A percentile compares a stretch with the other conserved stretches of the same genome.
phyloP scores from a whole-genome alignment of 2,113 vertebrate genomes.

The Anarrhichthys ocellatus region DNA sequence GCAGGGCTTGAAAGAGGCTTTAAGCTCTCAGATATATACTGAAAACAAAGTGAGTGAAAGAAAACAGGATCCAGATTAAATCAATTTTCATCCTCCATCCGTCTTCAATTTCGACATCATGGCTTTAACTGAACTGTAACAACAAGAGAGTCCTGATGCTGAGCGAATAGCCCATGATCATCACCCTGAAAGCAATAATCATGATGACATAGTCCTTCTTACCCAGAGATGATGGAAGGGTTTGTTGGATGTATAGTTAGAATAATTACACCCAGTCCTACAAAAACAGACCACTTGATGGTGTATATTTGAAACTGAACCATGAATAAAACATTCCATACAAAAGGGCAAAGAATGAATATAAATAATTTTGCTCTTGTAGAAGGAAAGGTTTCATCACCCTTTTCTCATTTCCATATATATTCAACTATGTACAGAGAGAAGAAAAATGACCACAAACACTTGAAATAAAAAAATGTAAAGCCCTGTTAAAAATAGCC shows the following conservation, averaged over 20 bases:
- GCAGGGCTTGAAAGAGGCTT: slow-evolving; percentile 74
- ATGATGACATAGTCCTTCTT: slow-evolving; percentile 37
- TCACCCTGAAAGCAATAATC: slow-evolving; percentile 53
- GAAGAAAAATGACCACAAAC: slow-evolving; percentile 23
- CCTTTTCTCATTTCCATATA: slow-evolving; percentile 7
- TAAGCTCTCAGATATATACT: slow-evolving; percentile 72
- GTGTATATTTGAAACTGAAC: slow-evolving; percentile 19
- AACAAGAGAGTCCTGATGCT: slow-evolving; percentile 55
- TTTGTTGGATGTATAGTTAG: slow-evolving; percentile 26
- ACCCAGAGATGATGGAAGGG: slow-evolving; percentile 26
- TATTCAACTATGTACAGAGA: slow-evolving; percentile 5
- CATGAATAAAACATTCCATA: neutral
- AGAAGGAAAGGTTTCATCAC: neutral
- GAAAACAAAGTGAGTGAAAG: slow-evolving; percentile 73
- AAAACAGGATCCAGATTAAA: slow-evolving; percentile 81
- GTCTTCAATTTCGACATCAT: slow-evolving; percentile 73
- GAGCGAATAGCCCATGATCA: slow-evolving; percentile 46
- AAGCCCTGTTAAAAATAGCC: slow-evolving; percentile 71
- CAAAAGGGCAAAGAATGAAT: neutral
- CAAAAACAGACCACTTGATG: slow-evolving; percentile 1
- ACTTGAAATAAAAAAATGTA: slow-evolving; percentile 42
- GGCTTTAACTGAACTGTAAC: slow-evolving; percentile 66
- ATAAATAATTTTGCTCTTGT: neutral
- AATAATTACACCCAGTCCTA: slow-evolving; percentile 16
- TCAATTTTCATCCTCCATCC: slow-evolving; percentile 76